Evolutionary conservation across 2,113 vertebrate genomes (phyloP).

Genomic region (Nothobranchius furzeri): DNA sequence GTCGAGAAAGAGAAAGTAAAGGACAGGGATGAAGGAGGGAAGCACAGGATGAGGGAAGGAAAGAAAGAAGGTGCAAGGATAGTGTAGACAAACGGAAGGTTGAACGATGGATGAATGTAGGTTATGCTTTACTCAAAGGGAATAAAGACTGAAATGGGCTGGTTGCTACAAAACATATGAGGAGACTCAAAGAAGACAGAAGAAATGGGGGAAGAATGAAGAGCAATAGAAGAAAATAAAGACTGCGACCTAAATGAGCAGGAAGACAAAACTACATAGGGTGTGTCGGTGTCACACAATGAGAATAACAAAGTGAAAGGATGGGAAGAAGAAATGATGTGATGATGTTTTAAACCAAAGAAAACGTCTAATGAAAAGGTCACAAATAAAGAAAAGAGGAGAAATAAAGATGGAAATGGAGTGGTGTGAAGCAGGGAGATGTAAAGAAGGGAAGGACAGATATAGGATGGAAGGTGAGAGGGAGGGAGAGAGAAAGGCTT

Average conservation of each 20-base stretch:
- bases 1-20: neutral
- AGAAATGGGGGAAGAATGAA: neutral
- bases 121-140: accelerated
- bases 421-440: neutral
- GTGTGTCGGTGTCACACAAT: neutral
- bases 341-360: neutral
- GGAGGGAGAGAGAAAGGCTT: neutral
- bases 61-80: neutral
- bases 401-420: too few species aligned
- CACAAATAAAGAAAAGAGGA: neutral
- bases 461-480: neutral
- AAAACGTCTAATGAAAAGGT: neutral
- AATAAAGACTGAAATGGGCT: neutral
- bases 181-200: neutral
- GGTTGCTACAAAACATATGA: neutral
- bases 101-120: neutral
- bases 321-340: neutral
- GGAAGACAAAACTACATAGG: neutral
- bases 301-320: neutral
- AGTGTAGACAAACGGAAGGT: neutral
- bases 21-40: neutral
- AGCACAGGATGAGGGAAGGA: neutral
- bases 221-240: neutral
- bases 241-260: neutral
- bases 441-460: neutral